Percentiles rank a stretch among this genome's conserved stretches.
Evolutionary conservation across 2,888 invertebrate genomes (phyloP).

Genomic region (Drosophila barbarae): DNA sequence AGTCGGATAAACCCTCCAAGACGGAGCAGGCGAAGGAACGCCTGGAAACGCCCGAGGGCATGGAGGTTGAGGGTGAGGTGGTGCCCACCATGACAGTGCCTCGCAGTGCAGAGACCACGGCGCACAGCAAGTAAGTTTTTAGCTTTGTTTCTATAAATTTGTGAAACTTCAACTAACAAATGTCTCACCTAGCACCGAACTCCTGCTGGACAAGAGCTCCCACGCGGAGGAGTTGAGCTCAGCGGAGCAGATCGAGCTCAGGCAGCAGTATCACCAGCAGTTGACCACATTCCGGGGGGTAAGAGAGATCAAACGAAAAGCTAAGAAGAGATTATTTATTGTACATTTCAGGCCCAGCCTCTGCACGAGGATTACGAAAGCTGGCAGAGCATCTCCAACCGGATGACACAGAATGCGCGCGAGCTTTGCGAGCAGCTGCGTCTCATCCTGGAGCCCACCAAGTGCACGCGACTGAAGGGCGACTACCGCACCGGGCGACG

Average conservation of each 20-base stretch:
- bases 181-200: conserved; percentile 65
- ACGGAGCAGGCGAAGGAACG: conserved; percentile 80
- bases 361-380: conserved; percentile 76
- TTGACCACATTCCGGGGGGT: conserved; percentile 66
- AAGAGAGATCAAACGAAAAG: conserved; percentile 18
- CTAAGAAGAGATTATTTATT: neutral
- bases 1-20: conserved; percentile 76
- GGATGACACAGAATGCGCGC: conserved; percentile 83
- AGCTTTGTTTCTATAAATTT: neutral
- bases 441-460: conserved; percentile 96
- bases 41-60: conserved; percentile 79
- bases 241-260: conserved; percentile 72
- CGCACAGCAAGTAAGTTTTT: conserved; percentile 85
- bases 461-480: conserved; percentile 93
- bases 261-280: conserved; percentile 77
- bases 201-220: conserved; percentile 70
- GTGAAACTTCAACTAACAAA: neutral
- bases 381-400: conserved; percentile 78
- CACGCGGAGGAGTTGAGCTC: conserved; percentile 70
- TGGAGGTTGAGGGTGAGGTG: conserved; percentile 88
- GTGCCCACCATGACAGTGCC: conserved; percentile 84
- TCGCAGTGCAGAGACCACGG: conserved; percentile 86
- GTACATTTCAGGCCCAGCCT: conserved; percentile 54
- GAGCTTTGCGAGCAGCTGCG: conserved; percentile 96
- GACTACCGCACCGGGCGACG: conserved; percentile 98